Evolutionary conservation across 2,797 vertebrate genomes (phyloP).

Genomic region (Amniataba percoides): DNA sequence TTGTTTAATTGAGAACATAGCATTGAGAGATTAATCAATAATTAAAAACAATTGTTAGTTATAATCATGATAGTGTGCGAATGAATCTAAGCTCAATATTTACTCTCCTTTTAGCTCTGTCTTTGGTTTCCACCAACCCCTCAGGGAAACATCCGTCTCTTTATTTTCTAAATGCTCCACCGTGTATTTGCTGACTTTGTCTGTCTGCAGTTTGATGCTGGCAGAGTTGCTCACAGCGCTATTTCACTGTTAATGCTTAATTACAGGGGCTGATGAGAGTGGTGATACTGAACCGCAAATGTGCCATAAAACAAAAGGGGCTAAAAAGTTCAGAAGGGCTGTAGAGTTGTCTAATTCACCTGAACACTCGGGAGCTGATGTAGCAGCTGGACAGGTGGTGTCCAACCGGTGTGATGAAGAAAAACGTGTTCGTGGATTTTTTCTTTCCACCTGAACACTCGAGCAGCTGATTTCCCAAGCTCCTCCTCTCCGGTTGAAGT

Average conservation of each 20-base stretch:
- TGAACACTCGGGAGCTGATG: not conserved
- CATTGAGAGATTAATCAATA: not conserved
- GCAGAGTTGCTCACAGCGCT: no score
- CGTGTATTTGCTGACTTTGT: not conserved
- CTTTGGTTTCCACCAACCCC: no score
- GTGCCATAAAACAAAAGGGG: no score
- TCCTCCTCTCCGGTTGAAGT: conserved; percentile 10
- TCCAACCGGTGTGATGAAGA: not conserved
- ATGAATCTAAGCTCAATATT: no score
- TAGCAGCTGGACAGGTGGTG: conserved; percentile 1
- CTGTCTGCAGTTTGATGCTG: no score
- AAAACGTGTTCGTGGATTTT: not conserved
- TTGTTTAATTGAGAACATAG: not conserved
- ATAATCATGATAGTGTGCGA: no score
- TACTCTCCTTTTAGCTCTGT: no score
- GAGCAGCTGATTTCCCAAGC: conserved; percentile 13
- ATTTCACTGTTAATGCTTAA: no score
- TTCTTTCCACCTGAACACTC: not conserved
- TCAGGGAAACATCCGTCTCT: no score
- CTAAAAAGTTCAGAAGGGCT: no score
- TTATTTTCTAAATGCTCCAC: not conserved
- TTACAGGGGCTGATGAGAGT: not conserved
- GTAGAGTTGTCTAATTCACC: not conserved
- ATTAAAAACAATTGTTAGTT: not conserved
- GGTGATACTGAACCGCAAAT: not conserved